phyloP scores from a whole-genome alignment of 2,113 vertebrate species.

The Engystomops pustulosus region DNA sequence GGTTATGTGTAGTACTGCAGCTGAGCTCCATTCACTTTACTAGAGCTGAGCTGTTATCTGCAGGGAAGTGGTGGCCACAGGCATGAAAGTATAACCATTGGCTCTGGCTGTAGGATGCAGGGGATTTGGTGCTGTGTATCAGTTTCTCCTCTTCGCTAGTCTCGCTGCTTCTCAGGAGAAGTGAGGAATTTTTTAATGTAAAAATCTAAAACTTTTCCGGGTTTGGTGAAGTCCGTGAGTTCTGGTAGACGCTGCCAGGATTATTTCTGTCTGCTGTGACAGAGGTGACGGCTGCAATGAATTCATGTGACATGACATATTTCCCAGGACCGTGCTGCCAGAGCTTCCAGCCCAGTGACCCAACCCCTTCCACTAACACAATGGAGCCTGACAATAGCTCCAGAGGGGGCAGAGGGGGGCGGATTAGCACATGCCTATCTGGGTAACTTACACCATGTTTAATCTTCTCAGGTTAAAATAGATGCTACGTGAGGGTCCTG shows the following conservation, averaged over 20 bases:
- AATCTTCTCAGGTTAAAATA: conserved; percentile 37
- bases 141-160: too few species aligned
- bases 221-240: conserved; percentile 9
- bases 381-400: conserved; percentile 26
- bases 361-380: conserved; percentile 52
- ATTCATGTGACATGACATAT: conserved; percentile 15
- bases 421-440: conserved; percentile 28
- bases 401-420: conserved; percentile 30
- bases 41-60: neutral
- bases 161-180: too few species aligned
- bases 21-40: neutral
- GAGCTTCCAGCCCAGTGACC: conserved; percentile 4
- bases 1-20: neutral
- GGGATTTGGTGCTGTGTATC: too few species aligned
- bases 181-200: conserved; percentile 6
- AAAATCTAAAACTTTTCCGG: neutral
- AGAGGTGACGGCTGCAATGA: conserved; percentile 23
- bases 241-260: conserved; percentile 12
- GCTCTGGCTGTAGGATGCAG: too few species aligned
- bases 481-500: neutral
- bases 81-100: too few species aligned
- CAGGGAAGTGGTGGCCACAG: neutral
- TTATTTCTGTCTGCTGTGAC: conserved; percentile 41
- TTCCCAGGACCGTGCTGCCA: neutral
- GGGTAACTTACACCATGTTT: neutral